These are phyloP conservation scores for Diogma glabrata DNA, from an alignment of 2,888 invertebrate species.

Conservation along the genomic window DNA sequence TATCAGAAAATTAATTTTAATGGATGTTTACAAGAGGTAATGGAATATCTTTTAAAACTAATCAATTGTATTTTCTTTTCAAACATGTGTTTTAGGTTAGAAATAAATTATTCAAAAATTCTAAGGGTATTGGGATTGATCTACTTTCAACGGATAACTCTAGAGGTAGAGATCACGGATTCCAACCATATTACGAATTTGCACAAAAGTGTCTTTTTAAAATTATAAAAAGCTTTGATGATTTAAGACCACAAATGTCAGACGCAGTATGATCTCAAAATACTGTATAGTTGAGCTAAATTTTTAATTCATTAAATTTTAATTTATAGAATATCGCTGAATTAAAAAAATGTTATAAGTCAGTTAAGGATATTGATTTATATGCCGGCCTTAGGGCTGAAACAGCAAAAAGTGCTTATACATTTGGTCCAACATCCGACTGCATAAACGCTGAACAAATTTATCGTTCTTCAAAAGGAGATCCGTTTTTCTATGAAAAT, in stretches of 20 bases:
- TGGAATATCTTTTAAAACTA: not conserved
- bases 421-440: slow-evolving; percentile 59
- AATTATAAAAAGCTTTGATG: not conserved
- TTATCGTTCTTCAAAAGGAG: slow-evolving; percentile 48
- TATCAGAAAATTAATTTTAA: slow-evolving; percentile 2
- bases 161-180: not conserved
- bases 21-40: not conserved
- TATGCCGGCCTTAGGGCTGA: slow-evolving; percentile 59
- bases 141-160: not conserved
- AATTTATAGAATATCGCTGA: too few relatives aligned
- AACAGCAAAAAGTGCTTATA: slow-evolving; percentile 45
- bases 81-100: not conserved
- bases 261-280: not conserved
- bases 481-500: slow-evolving; percentile 64
- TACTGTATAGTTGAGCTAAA: too few relatives aligned
- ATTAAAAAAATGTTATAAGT: slow-evolving; percentile 28
- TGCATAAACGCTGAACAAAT: slow-evolving; percentile 66
- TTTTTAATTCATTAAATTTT: too few relatives aligned
- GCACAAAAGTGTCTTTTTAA: not conserved
- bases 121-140: not conserved
- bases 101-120: not conserved
- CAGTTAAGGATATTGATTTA: slow-evolving; percentile 55
- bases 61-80: not conserved
- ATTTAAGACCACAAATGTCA: not conserved
- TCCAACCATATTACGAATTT: slow-evolving; percentile 1